phyloP scores from a whole-genome alignment of 2,113 vertebrate species.

The Aphelocoma coerulescens region DNA sequence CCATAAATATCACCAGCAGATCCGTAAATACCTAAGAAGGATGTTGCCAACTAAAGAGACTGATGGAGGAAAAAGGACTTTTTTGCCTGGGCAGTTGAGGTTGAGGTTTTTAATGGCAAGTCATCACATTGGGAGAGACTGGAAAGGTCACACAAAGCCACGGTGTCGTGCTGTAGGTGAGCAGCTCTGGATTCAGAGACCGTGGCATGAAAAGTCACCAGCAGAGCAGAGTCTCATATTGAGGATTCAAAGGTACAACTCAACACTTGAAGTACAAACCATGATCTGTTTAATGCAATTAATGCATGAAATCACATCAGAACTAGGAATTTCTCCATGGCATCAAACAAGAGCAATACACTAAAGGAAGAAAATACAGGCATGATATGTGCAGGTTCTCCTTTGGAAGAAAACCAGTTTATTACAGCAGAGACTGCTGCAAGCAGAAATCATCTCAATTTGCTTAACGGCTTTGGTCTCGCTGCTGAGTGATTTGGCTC shows the following conservation, averaged over 20 bases:
- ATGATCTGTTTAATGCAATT: background rate
- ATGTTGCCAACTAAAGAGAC: background rate
- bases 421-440: background rate
- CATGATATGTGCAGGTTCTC: background rate
- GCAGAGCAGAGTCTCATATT: background rate
- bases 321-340: background rate
- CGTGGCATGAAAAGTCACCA: background rate
- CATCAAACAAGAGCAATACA: background rate
- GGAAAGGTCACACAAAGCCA: background rate
- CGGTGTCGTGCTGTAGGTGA: background rate
- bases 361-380: background rate
- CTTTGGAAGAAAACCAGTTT: background rate
- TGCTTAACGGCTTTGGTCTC: background rate
- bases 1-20: background rate
- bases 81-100: background rate
- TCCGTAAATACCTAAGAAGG: background rate
- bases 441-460: background rate
- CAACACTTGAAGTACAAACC: background rate
- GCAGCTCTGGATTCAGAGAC: background rate
- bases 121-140: background rate
- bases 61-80: background rate
- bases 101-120: background rate
- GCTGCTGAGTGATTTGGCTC: background rate
- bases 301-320: background rate
- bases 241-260: background rate